Evolutionary conservation across 2,113 vertebrate genomes (phyloP).

Genomic region (Callorhinus ursinus): DNA sequence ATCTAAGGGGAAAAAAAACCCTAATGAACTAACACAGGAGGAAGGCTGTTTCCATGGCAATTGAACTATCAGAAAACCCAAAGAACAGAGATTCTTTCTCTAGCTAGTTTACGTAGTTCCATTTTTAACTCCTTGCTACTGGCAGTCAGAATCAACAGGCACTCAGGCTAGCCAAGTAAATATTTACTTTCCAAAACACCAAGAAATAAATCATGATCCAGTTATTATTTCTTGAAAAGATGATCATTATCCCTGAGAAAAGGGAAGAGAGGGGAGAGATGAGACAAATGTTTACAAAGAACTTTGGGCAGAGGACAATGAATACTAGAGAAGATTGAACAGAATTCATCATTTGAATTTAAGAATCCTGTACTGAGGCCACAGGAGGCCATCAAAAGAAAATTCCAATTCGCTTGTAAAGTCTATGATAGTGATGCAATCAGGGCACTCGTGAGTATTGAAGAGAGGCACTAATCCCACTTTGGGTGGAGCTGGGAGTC

Average conservation of each 20-base stretch:
- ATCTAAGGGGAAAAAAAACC: slow-evolving; percentile 20
- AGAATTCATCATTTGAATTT: background rate
- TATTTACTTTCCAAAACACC: slow-evolving; percentile 63
- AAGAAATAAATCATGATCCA: slow-evolving; percentile 44
- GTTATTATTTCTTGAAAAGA: slow-evolving; percentile 60
- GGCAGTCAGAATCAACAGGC: slow-evolving; percentile 43
- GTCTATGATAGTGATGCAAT: background rate
- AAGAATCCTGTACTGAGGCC: background rate
- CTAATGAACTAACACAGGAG: slow-evolving; percentile 40
- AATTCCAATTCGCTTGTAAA: background rate
- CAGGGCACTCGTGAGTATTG: background rate
- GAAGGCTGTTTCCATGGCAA: slow-evolving; percentile 50
- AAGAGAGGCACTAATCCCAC: background rate
- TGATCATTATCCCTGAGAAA: slow-evolving; percentile 6
- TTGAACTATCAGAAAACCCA: slow-evolving; percentile 53
- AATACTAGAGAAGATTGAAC: background rate
- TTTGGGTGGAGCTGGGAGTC: background rate
- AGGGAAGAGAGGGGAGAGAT: background rate
- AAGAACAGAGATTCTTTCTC: slow-evolving; percentile 65
- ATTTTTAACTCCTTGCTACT: slow-evolving; percentile 62
- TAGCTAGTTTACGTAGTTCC: slow-evolving; percentile 27
- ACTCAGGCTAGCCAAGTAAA: slow-evolving; percentile 40
- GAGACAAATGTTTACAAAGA: background rate
- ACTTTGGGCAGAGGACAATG: background rate
- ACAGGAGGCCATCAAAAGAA: background rate